phyloP scores from a whole-genome alignment of 2,888 invertebrate genomes.

The Cyclophora punctaria region DNA sequence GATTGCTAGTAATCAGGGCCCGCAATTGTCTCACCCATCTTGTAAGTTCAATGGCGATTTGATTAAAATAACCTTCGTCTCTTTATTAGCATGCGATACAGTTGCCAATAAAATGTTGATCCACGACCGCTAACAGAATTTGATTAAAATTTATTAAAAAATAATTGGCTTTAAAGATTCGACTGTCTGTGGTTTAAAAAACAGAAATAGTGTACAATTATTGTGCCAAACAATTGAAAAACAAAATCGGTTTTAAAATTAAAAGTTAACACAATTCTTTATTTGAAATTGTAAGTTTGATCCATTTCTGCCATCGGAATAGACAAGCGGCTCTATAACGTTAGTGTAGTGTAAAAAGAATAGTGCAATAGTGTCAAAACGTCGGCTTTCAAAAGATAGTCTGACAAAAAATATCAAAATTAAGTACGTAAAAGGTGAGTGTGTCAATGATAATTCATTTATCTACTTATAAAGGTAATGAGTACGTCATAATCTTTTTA shows the following conservation, averaged over 20 bases:
- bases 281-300: background rate
- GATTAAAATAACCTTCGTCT: slow-evolving; percentile 57
- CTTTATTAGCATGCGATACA: slow-evolving; percentile 29
- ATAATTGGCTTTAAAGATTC: too few species aligned
- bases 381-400: too few species aligned
- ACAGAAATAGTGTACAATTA: too few species aligned
- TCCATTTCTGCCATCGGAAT: slow-evolving; percentile 1
- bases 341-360: slow-evolving; percentile 3
- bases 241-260: background rate
- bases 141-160: too few species aligned
- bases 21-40: background rate
- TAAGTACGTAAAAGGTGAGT: slow-evolving; percentile 56
- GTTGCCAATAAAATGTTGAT: slow-evolving; percentile 43
- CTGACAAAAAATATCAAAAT: slow-evolving; percentile 38
- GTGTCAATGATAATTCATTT: too few species aligned
- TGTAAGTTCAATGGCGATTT: slow-evolving; percentile 38
- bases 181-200: too few species aligned
- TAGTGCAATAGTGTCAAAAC: background rate
- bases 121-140: slow-evolving; percentile 1
- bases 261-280: background rate
- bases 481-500: background rate
- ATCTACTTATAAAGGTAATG: too few species aligned
- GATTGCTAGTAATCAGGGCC: too few species aligned
- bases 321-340: background rate
- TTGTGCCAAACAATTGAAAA: background rate